Base-by-base conservation (phyloP, 92 coral and sea anemone genomes). In the Micromussa lordhowensis region DNA sequence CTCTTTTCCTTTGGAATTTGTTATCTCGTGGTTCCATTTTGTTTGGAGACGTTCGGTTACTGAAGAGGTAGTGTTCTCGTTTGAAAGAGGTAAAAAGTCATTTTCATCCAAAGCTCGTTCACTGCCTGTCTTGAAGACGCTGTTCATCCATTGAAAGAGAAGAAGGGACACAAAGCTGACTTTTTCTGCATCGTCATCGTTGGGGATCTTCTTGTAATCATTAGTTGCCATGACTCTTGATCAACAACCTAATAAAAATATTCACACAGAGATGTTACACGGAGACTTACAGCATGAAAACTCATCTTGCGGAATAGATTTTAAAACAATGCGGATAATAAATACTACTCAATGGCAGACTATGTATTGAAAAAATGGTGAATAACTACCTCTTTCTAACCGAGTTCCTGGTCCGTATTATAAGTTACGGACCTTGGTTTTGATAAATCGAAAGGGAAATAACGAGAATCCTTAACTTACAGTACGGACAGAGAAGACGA, bases 101-200 rank as follows among this genome's bases (percentile, higher is more conserved):
- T 64, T 64, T 29, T 24, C 70, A 29, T 64, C 31, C 29, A 64
- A 64, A 24, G n/a, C 29, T 64, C 70, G 70, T 29, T 64, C n/a
- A 24, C n/a, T 64, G 70, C 70, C 70, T 21, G 70, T 64, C 70
- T 64, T 64, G 70, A 64, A n/a, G 13, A 64, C 70, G 24, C 29
- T 44, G 51, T 44, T 44, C 51, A 44, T 44, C 51, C 51, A 44
- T 44, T 44, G 51, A 44, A 44, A 44, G 29, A 64, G 70, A 64
- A 64, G 70, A 75, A 44, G 4, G 21, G 79, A 75, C 30, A 75
- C 79, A 18, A 75, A 75, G 28, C 51, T 11, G 79, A 75, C 55
- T 36, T 21, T 38, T n/a, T 75, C 30, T 40, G 51, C 4, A 2
- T 75, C 18, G 24, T 38, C 79, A 44, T 7, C 55, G 18, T 44